Evolutionary conservation across 2,888 invertebrate genomes (phyloP).

Genomic region (Zygaena filipendulae): DNA sequence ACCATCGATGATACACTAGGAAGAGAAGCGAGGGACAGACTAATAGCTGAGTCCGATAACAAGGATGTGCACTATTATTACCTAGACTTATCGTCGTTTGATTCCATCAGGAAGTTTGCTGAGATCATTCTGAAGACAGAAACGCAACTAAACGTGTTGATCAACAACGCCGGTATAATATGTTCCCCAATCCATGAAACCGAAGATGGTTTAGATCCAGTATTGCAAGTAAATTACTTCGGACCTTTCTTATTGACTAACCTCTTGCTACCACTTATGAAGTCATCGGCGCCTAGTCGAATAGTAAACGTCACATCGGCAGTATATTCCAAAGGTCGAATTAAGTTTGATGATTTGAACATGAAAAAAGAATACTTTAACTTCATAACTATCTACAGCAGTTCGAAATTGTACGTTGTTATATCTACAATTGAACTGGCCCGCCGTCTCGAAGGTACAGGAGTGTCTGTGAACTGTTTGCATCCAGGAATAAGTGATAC

Average conservation of each 20-base stretch:
- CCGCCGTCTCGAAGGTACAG: constrained; percentile 72
- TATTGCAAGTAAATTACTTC: constrained; percentile 65
- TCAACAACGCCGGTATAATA: constrained; percentile 47
- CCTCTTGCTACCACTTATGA: constrained; percentile 50
- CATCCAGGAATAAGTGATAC: constrained; percentile 86
- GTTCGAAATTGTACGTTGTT: constrained; percentile 69
- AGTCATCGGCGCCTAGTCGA: constrained; percentile 25
- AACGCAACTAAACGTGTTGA: constrained; percentile 34
- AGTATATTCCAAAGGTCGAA: constrained; percentile 34
- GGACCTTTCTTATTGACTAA: constrained; percentile 72
- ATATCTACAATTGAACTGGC: constrained; percentile 76
- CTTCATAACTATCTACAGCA: constrained; percentile 22
- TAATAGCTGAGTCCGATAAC: constrained; percentile 18
- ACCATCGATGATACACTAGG: constrained; percentile 29
- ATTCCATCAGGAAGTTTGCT: constrained; percentile 47
- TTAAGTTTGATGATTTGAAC: constrained; percentile 22
- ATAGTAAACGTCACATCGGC: constrained; percentile 59
- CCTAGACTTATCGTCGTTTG: constrained; percentile 27
- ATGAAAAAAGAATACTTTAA: constrained; percentile 12
- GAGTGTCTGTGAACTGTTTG: constrained; percentile 80
- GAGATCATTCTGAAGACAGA: constrained; percentile 33
- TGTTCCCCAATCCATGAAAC: constrained; percentile 27
- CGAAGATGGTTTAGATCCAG: constrained; percentile 66
- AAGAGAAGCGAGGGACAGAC: constrained; percentile 19
- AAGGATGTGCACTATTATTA: constrained; percentile 15